phyloP scores from a whole-genome alignment of 2,797 vertebrate genomes.

The Lepilemur ruficaudatus region DNA sequence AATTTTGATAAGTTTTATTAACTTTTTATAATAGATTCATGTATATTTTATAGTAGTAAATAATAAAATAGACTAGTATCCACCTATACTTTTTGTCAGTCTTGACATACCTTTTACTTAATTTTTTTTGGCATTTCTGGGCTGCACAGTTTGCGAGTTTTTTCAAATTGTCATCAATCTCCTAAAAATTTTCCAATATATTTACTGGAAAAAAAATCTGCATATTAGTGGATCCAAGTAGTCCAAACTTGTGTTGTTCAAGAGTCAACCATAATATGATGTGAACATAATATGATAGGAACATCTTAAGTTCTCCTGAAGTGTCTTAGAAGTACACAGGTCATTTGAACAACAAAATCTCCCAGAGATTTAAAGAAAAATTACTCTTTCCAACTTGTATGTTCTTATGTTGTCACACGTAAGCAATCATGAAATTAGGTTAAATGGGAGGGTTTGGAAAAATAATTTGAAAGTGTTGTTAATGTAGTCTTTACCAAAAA shows the following conservation, averaged over 20 bases:
- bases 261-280: neutral
- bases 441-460: neutral
- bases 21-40: neutral
- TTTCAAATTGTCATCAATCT: neutral
- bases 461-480: neutral
- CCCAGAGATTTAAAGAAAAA: neutral
- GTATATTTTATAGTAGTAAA: neutral
- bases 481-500: neutral
- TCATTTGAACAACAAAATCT: neutral
- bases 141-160: neutral
- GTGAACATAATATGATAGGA: neutral
- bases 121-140: neutral
- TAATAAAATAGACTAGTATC: neutral
- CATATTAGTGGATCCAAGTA: neutral
- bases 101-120: neutral
- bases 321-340: neutral
- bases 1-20: neutral
- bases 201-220: neutral
- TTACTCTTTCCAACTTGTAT: neutral
- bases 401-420: neutral
- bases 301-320: neutral
- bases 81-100: neutral
- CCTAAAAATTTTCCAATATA: neutral
- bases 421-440: neutral
- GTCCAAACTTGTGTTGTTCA: neutral